Percentiles rank a stretch among this genome's conserved stretches.
Evolutionary conservation across 2,113 vertebrate species (phyloP).

Genomic region (Anoura caudifer): DNA sequence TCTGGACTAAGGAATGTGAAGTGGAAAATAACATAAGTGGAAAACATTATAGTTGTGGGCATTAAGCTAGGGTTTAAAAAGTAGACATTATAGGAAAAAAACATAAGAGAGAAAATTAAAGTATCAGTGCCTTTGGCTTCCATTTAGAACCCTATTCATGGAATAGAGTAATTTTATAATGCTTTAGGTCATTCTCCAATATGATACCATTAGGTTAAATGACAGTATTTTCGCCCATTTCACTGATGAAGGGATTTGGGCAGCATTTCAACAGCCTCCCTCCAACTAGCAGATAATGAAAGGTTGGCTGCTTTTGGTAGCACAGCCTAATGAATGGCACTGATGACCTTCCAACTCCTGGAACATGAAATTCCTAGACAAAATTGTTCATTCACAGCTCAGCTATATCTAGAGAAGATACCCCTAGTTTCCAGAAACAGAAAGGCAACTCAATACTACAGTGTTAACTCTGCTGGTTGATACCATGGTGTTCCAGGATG

Average conservation of each 20-base stretch:
- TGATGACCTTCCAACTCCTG: not conserved
- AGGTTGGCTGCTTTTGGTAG: not conserved
- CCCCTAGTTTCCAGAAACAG: not conserved
- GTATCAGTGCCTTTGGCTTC: constrained; percentile 34
- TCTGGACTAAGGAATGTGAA: constrained; percentile 29
- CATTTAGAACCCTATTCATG: constrained; percentile 25
- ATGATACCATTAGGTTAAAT: constrained; percentile 40
- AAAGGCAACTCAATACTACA: not conserved
- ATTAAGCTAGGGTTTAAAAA: constrained; percentile 26
- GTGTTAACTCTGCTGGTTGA: not conserved
- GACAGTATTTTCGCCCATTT: not conserved
- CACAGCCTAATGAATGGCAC: not conserved
- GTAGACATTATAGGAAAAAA: not conserved
- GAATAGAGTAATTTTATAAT: constrained; percentile 35
- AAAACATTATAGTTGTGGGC: constrained; percentile 32
- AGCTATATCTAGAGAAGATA: not conserved
- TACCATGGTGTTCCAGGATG: not conserved
- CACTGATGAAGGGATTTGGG: constrained; percentile 26
- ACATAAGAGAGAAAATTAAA: constrained; percentile 40
- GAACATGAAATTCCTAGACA: not conserved
- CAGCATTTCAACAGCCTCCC: not conserved
- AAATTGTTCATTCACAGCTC: not conserved
- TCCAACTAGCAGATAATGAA: not conserved
- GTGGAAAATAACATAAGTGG: constrained; percentile 48
- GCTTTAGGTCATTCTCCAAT: constrained; percentile 33